Evolutionary conservation across 2,888 invertebrate genomes (phyloP), one percentile per base, ranked within the genome.

Genomic region (Archaeoteleia sp.): DNA sequence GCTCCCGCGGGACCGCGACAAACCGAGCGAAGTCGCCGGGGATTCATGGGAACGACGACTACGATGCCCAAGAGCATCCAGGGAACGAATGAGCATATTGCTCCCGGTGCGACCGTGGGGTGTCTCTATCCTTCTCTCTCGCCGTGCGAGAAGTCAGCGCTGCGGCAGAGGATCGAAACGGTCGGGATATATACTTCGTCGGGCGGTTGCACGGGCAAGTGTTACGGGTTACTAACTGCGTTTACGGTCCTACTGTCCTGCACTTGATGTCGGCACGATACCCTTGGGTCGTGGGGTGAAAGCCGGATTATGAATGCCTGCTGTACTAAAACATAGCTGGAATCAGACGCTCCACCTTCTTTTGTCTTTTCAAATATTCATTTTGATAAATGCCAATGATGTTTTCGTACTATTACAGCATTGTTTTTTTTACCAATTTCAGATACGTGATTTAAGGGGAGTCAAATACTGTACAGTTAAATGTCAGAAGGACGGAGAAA

Each of bases 51-150:
- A 84, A 83, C 69, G 68, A 74, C 72, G 72, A 76, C 67, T 68
- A 74, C 54, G 71, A 72, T 72, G 73, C 75, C 78, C 81, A 79
- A 77, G 80, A 80, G 82, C 81, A 82, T 82, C 78, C 76, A 72
- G 76, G 80, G 78, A 79, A 76, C 76, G 58, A 42, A 61, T 66
- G 78, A 82, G 80, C 83, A 83, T 83, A 83, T 83, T 83, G 83
- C 77, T 67, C 78, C 66, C 69, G 67, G 70, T 63, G 63, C 70
- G 71, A 78, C 80, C 81, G 57, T 72, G 74, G 82, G 82, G 77
- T 74, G 75, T 76, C 72, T 37, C 29, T 57, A 45, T 40, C 45
- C 49, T 23, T 1, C 29, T n/a, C n/a, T 29, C 4, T 25, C 34
- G 37, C 71, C 75, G 78, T 77, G 81, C 75, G 75, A 81, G 79